Conservation (phyloP, 2,888 invertebrate species). For the Megalurothrips usitatus region DNA sequence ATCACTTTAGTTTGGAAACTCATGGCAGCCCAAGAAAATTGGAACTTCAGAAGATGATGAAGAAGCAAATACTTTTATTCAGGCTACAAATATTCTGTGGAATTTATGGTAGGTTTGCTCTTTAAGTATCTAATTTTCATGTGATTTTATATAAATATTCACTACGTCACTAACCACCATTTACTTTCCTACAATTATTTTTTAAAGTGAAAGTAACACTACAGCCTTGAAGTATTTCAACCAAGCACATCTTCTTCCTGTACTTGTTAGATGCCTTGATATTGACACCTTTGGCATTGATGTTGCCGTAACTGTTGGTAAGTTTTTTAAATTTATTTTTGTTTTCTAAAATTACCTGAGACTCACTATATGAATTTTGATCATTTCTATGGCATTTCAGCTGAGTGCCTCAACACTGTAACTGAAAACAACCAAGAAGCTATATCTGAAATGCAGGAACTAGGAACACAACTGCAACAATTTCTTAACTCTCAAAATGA, state of each 20-base stretch:
- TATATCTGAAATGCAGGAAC: slow-evolving; percentile 52
- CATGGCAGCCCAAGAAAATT: background rate
- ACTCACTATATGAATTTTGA: background rate
- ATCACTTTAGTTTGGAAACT: background rate
- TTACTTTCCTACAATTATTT: background rate
- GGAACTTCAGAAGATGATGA: slow-evolving; percentile 48
- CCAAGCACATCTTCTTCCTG: slow-evolving; percentile 57
- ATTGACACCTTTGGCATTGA: slow-evolving; percentile 54
- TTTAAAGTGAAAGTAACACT: slow-evolving; percentile 40
- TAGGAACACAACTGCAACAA: slow-evolving; percentile 45
- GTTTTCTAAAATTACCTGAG: background rate
- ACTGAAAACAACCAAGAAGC: slow-evolving; percentile 64
- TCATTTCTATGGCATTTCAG: slow-evolving; percentile 45
- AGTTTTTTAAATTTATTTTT: background rate
- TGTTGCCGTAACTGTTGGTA: slow-evolving; percentile 41
- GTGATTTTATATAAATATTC: background rate
- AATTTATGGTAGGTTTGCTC: slow-evolving; percentile 55
- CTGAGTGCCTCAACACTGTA: slow-evolving; percentile 65
- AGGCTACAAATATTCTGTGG: slow-evolving; percentile 62
- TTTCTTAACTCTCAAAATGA: background rate
- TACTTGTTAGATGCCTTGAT: slow-evolving; percentile 58
- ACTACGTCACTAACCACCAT: background rate
- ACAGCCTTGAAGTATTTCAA: slow-evolving; percentile 61
- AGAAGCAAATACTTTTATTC: slow-evolving; percentile 61
- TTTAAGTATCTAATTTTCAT: slow-evolving; percentile 30